Base-by-base conservation (phyloP, 30 jellyfish, hydroid and myxozoan species). In the Cassiopea xamachana region DNA sequence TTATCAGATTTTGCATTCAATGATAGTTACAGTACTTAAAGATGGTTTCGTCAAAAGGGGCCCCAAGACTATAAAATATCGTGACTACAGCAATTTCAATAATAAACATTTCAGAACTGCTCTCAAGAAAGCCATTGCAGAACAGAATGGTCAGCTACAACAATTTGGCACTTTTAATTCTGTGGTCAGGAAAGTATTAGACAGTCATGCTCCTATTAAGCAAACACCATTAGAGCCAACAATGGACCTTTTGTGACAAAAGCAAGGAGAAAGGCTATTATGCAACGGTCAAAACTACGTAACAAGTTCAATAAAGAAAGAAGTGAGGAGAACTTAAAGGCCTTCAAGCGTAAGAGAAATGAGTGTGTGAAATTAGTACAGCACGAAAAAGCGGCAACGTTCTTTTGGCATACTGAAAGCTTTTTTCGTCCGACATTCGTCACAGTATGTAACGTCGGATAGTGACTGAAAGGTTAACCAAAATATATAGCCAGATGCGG, bases 231-330 rank as follows among this genome's bases (percentile, higher is more conserved):
- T 6, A 84, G 91, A 7, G 72, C 91, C 44, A 64, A 61, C 64
- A 77, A 84, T 71, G 93, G 93, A 58, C 93, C 80, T 85, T 85
- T 58, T 73, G 73, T 71, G 86, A 85, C 93, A 51, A 85, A 85
- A 51, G 93, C 86, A 46, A 72, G 72, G 58, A 79, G 87, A 9
- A 85, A 72, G 58, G 93, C 82, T 19, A 72, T 59, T 46, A 72
- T 85, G 93, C 80, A 72, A n/a, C 87, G 93, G 69, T 50, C 48
- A 46, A 85, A 60, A 75, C 45, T 85, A 18, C 86, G 87, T 39
- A 85, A 85, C 44, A 85, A 55, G 48, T 85, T 72, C 72, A 75
- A 5, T 81, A 85, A 85, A 43, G 49, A 72, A 51, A 83, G 83
- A 83, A 83, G 75, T 68, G 75, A 83, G 70, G 91, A 69, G 76